A percentile compares a stretch with the other conserved stretches of the same genome.
phyloP scores from a whole-genome alignment of 2,888 invertebrate species.

The Megamerina dolium region DNA sequence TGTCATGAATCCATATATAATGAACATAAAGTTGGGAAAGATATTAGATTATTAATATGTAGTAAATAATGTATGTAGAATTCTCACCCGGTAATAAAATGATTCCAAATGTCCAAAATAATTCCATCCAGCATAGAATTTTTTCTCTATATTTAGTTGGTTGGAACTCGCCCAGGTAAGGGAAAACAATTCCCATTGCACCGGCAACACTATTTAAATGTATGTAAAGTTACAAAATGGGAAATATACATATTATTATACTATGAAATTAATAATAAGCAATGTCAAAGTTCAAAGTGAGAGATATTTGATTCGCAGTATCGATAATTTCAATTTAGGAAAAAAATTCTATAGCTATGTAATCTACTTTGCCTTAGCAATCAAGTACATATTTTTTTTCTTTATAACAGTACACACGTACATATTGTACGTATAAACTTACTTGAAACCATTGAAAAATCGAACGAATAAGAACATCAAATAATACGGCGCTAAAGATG shows the following conservation, averaged over 20 bases:
- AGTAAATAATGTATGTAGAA: too few relatives aligned
- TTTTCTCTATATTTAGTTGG: conserved; percentile 72
- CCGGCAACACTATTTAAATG: conserved; percentile 62
- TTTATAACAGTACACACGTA: too few relatives aligned
- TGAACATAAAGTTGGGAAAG: too few relatives aligned
- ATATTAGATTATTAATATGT: too few relatives aligned
- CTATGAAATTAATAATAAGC: too few relatives aligned
- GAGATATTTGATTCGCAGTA: too few relatives aligned
- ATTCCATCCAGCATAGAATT: conserved; percentile 78
- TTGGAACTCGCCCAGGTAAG: conserved; percentile 77
- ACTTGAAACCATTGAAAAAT: conserved; percentile 76
- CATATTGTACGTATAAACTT: conserved; percentile 44
- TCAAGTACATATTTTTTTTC: background rate
- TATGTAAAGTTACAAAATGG: background rate
- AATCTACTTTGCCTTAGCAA: background rate
- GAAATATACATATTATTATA: too few relatives aligned
- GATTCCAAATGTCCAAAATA: conserved; percentile 77
- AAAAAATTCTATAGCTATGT: background rate
- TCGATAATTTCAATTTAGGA: too few relatives aligned
- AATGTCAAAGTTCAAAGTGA: too few relatives aligned
- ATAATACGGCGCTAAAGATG: conserved; percentile 68
- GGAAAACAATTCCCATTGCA: conserved; percentile 77
- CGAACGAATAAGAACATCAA: conserved; percentile 66
- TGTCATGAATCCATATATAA: too few relatives aligned
- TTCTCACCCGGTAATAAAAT: conserved; percentile 64